Evolutionary conservation across 2,113 vertebrate species (phyloP).

Genomic region (Kryptolebias marmoratus): DNA sequence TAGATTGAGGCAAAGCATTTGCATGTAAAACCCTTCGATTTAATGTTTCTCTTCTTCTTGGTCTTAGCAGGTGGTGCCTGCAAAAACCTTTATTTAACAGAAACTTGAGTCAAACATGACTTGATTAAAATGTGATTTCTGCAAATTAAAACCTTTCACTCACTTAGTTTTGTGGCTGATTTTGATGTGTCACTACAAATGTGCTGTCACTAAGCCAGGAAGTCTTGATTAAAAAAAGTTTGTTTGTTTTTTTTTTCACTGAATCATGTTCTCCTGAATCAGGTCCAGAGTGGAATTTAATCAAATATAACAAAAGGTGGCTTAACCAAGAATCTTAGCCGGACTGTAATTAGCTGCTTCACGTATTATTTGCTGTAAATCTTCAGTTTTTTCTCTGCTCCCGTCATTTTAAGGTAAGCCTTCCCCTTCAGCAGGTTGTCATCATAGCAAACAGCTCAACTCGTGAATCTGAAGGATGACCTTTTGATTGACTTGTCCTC

Average conservation of each 20-base stretch:
- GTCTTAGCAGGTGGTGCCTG: too few species aligned
- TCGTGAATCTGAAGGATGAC: neutral
- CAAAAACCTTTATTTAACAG: neutral
- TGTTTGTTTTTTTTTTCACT: neutral
- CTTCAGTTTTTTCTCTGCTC: neutral
- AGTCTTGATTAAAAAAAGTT: neutral
- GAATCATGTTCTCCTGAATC: neutral
- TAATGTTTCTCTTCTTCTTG: neutral
- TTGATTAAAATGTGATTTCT: neutral
- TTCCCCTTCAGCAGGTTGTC: slow-evolving; percentile 7
- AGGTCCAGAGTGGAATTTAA: slow-evolving; percentile 4
- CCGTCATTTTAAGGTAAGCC: neutral
- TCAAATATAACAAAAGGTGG: slow-evolving; percentile 22
- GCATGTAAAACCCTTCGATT: too few species aligned
- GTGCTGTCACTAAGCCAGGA: neutral
- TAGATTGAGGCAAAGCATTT: neutral
- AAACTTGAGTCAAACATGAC: neutral
- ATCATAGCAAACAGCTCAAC: neutral
- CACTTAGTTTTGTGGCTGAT: neutral
- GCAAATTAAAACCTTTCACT: neutral
- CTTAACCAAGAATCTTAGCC: slow-evolving; percentile 13
- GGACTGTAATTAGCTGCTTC: neutral
- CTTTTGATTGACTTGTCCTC: slow-evolving; percentile 6
- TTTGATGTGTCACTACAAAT: neutral
- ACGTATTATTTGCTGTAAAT: neutral